Evolutionary conservation across 2,888 invertebrate genomes (phyloP).

Genomic region (Leucophenga montana): DNA sequence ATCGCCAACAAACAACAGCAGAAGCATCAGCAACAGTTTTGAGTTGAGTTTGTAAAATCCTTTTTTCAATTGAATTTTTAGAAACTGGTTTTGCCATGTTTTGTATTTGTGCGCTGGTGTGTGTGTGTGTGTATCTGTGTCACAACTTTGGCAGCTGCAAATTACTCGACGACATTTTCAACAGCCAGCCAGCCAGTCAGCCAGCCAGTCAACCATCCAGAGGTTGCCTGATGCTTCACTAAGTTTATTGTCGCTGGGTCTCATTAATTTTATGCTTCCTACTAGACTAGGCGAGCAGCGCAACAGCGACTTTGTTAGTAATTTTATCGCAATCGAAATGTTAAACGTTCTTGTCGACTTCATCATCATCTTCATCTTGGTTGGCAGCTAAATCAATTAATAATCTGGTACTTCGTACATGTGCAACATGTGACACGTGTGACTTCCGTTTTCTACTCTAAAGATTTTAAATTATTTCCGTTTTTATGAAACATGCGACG

Average conservation of each 20-base stretch:
- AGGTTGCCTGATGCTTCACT: constrained; percentile 1
- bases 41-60: not conserved
- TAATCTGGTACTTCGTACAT: constrained; percentile 42
- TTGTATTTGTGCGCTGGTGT: too few relatives aligned
- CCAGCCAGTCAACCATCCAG: too few relatives aligned
- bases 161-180: too few relatives aligned
- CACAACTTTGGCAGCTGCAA: too few relatives aligned
- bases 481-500: constrained; percentile 2
- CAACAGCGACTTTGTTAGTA: constrained; percentile 53
- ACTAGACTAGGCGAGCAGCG: not conserved
- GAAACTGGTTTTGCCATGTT: not conserved
- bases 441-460: constrained; percentile 35
- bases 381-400: constrained; percentile 54
- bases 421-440: constrained; percentile 62
- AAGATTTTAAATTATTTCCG: not conserved
- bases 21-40: not conserved
- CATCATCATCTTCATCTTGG: constrained; percentile 39
- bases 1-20: not conserved
- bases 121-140: too few relatives aligned
- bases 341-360: constrained; percentile 50
- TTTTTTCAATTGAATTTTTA: not conserved
- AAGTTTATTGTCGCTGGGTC: constrained; percentile 8
- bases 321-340: constrained; percentile 46
- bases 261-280: constrained; percentile 4
- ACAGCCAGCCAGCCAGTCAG: too few relatives aligned